A percentile compares a stretch with the other conserved stretches of the same genome.
phyloP scores from a whole-genome alignment of 2,113 vertebrate genomes.

The Pristiophorus japonicus region DNA sequence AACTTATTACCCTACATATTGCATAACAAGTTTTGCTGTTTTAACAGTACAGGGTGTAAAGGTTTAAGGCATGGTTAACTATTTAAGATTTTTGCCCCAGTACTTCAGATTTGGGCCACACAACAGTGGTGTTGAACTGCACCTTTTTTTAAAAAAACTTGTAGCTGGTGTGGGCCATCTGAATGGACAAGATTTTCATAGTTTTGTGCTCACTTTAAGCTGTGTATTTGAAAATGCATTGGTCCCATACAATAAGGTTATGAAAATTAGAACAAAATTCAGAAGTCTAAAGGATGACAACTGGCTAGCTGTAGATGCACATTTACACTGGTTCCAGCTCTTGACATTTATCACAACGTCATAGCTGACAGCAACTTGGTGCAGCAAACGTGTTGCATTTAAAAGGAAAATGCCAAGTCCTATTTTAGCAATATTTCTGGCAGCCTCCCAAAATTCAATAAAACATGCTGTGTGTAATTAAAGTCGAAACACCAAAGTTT shows the following conservation, averaged over 20 bases:
- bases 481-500: neutral
- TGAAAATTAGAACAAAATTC: constrained; percentile 24
- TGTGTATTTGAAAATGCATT: constrained; percentile 23
- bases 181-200: neutral
- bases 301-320: constrained; percentile 13
- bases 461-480: neutral
- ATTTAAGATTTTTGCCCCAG: neutral
- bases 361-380: constrained; percentile 1
- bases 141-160: neutral
- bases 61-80: neutral
- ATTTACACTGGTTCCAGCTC: constrained; percentile 5
- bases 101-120: neutral
- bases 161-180: neutral
- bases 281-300: constrained; percentile 18
- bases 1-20: neutral
- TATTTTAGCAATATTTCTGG: neutral
- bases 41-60: neutral
- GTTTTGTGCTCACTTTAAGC: neutral
- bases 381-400: neutral
- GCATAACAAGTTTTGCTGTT: neutral
- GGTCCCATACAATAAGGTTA: neutral
- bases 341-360: neutral
- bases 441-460: neutral
- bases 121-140: neutral
- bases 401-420: neutral